Base-by-base conservation (phyloP, 2,113 vertebrate species). In the Lucifuga dentata region DNA sequence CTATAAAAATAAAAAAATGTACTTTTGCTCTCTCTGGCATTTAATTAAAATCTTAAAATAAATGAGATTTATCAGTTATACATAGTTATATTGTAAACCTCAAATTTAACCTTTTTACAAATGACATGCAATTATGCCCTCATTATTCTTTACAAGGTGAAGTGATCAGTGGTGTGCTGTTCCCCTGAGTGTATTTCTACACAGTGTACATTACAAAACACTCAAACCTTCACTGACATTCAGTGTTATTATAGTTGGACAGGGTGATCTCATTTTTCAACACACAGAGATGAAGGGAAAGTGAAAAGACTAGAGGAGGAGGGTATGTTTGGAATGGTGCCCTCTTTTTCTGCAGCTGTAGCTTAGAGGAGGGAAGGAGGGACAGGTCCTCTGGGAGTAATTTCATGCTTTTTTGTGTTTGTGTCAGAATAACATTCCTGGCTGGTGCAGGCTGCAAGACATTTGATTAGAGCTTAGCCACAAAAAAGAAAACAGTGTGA, bases 331-430 rank as follows among this genome's bases (percentile, higher is more conserved):
- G 83, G 82, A 83, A 78, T 50, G 11, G 75, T 83, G 73, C 62
- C 80, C 75, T 73, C 51, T 66, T 71, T n/a, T 84, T 64, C 83
- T 89, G 89, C 89, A 91, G 88, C 88, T 91, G 87, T 62, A 63
- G 80, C 43, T 5, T 48, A 68, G 75, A 76, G 77, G 78, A 86
- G 33, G 33, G 52, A 57, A 17, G 65, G 65, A 57, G 73, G 84
- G 81, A 71, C 55, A 16, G 61, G 57, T 83, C 87, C 76, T 73
- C 63, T 46, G 44, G 57, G 85, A 83, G 56, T 88, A 87, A 89
- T 88, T 89, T 83, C 70, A 86, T 68, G 83, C 55, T 82, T 80
- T 83, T 87, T 88, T 85, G 81, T 82, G 59, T 85, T 85, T 83
- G 68, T 84, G 68, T 83, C 61, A 1, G 62, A 89, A 88, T 78